Percentiles rank a stretch among this genome's conserved stretches.
Conservation (phyloP, 2,797 vertebrate species). For the Haliaeetus albicilla region DNA sequence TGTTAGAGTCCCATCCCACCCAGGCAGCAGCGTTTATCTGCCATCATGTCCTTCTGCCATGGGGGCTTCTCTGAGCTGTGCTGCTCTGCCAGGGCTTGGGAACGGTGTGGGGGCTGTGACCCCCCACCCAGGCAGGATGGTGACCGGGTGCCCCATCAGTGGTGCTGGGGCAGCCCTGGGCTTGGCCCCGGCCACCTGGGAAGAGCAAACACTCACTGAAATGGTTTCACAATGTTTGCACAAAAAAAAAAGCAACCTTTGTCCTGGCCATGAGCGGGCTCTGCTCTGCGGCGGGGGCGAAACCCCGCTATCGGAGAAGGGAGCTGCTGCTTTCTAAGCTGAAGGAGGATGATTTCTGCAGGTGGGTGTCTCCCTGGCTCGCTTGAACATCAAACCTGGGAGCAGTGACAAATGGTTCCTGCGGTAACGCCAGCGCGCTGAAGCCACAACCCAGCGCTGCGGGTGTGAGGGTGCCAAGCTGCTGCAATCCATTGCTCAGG, state of each 20-base stretch:
- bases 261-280: fast-evolving
- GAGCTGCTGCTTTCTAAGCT: not conserved
- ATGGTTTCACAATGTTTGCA: not conserved
- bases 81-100: not conserved
- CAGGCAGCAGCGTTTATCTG: fast-evolving
- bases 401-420: too few species aligned
- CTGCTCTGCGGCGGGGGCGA: fast-evolving
- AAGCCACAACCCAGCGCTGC: fast-evolving
- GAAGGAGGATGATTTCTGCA: fast-evolving
- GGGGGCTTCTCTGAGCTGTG: not conserved
- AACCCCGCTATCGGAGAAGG: fast-evolving
- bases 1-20: not conserved
- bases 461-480: not conserved
- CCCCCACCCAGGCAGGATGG: not conserved
- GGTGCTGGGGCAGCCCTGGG: not conserved
- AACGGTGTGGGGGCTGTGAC: too few species aligned
- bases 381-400: fast-evolving
- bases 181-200: fast-evolving
- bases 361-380: not conserved
- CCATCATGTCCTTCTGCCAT: fast-evolving
- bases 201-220: fast-evolving
- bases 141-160: fast-evolving
- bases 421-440: fast-evolving
- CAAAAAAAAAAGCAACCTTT: not conserved
- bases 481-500: fast-evolving